Base-by-base conservation (phyloP, 2,797 vertebrate genomes). In the Mus minutoides region DNA sequence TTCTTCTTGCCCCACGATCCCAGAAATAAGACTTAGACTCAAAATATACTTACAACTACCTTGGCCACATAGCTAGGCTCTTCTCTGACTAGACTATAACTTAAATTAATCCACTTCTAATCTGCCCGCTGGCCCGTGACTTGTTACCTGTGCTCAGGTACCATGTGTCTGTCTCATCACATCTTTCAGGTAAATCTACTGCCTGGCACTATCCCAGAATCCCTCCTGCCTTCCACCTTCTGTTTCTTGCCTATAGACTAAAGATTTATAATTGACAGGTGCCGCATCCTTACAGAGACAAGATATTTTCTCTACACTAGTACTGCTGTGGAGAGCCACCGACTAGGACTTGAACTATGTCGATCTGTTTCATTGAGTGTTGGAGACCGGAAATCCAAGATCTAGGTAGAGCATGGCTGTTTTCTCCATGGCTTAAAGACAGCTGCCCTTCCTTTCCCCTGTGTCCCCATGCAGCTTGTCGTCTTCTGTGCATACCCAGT, bases 331-430 rank as follows among this genome's bases (percentile, higher is more conserved):
- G n/a, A 24, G 34, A 67, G 29, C 3, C 46, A 43, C 58, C 19
- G 29, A 14, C 0, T 0, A 16, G 37, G 3, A 26, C 2, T 26
- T 24, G 46, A 12, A 16, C 52, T 22, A 14, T 67, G 49, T 34
- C 14, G 3, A 13, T 21, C 24, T 5, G 8, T 37, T 54, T 37
- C 17, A 13, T 26, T 2, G 3, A 16, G 71, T 5, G 24, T 12
- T 34, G 22, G 60, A 84, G 71, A 2, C 82, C 4, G 67, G 37
- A 88, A 49, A 58, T 12, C 49, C 3, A 52, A 84, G 77, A 3
- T 19, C n/a, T 0, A 4, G 26, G 29, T 31, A 6, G 5, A 2
- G 40, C 9, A 6, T 31, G 6, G 31, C 6, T 60, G 56, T 6
- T 22, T 69, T 62, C 54, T 73, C 31, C 7, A 0, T 34, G 88